Percentiles rank a stretch among this genome's conserved stretches.
Evolutionary conservation across 1,140 invertebrate genomes (phyloP).

Genomic region (Laupala kohalensis): DNA sequence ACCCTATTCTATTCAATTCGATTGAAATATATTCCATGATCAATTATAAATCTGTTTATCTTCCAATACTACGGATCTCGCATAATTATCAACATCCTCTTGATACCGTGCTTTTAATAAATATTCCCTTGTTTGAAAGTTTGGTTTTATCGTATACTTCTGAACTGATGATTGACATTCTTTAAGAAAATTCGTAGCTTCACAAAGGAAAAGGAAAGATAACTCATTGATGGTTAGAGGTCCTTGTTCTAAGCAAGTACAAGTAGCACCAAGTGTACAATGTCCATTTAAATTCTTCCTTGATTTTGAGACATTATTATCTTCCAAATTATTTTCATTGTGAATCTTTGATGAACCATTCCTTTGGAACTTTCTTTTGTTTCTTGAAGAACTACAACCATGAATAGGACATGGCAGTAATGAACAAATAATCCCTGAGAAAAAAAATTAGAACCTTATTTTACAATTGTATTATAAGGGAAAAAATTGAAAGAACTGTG

Average conservation of each 20-base stretch:
- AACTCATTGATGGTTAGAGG: neutral
- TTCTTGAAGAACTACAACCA: too few relatives aligned
- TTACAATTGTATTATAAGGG: too few relatives aligned
- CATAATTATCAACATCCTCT: conserved; percentile 35
- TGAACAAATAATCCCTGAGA: too few relatives aligned
- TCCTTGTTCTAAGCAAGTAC: neutral
- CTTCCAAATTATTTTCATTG: neutral
- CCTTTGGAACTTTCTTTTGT: too few relatives aligned
- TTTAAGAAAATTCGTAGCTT: neutral
- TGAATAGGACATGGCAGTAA: too few relatives aligned
- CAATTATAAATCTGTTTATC: too few relatives aligned
- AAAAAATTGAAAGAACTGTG: too few relatives aligned
- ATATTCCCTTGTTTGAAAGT: conserved; percentile 31
- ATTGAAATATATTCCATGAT: too few relatives aligned
- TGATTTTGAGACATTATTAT: neutral
- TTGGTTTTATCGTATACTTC: conserved; percentile 26
- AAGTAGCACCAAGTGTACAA: neutral
- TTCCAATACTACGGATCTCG: conserved; percentile 30
- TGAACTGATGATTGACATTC: conserved; percentile 25
- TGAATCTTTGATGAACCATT: too few relatives aligned
- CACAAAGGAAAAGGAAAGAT: neutral
- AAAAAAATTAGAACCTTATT: too few relatives aligned
- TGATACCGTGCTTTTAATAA: conserved; percentile 34
- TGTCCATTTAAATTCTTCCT: too few relatives aligned
- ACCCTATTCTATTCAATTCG: too few relatives aligned